phyloP scores from a whole-genome alignment of 2,888 invertebrate species.

The Phanerotoma sp. region DNA sequence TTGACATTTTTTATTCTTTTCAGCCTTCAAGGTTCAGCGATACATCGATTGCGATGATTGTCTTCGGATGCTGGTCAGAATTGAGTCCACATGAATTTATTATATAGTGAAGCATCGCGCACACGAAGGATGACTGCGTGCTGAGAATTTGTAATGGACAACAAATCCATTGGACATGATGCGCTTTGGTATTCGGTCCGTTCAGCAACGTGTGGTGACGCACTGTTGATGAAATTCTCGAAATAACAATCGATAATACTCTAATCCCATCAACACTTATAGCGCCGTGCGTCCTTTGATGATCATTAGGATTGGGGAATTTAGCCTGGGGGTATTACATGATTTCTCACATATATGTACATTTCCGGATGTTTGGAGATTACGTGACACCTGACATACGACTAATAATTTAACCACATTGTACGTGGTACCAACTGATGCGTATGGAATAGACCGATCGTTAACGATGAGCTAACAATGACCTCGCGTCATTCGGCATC shows the following conservation, averaged over 20 bases:
- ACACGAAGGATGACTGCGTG: conserved; percentile 12
- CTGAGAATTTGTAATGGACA: neutral
- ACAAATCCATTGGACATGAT: neutral
- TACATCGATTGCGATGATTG: neutral
- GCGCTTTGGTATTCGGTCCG: conserved; percentile 19
- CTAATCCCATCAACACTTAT: neutral
- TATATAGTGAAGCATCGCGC: conserved; percentile 38
- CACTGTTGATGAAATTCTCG: conserved; percentile 2
- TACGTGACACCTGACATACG: no score
- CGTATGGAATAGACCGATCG: no score
- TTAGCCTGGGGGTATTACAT: no score
- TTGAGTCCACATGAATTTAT: conserved; percentile 47
- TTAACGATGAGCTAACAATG: conserved; percentile 30
- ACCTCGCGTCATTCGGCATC: conserved; percentile 39
- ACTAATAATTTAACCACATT: no score
- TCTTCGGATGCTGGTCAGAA: conserved; percentile 45
- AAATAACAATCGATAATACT: conserved; percentile 19
- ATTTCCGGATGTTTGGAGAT: no score
- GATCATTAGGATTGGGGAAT: no score
- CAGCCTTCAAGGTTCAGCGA: conserved; percentile 21
- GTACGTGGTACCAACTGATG: no score
- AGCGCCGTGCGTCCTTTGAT: no score
- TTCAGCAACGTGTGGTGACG: conserved; percentile 14
- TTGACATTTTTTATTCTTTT: conserved; percentile 9
- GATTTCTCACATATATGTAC: no score